phyloP scores from a whole-genome alignment of 2,888 invertebrate species.

The Cheilosia impressa region DNA sequence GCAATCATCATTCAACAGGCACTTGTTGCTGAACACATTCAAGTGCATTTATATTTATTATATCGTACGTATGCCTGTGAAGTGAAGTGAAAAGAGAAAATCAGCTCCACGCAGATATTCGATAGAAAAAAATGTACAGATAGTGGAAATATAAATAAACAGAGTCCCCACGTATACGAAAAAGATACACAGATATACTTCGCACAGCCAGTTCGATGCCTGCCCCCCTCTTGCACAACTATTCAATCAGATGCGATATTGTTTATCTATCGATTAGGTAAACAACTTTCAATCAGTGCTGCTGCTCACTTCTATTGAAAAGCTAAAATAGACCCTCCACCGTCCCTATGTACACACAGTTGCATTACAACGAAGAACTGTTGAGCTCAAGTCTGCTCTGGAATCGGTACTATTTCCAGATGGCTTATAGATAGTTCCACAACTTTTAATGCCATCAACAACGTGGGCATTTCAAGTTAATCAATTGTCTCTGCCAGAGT shows the following conservation, averaged over 20 bases:
- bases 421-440: constrained; percentile 28
- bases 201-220: constrained; percentile 4
- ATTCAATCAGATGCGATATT: constrained; percentile 69
- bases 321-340: constrained; percentile 12
- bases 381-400: constrained; percentile 40
- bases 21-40: constrained; percentile 48
- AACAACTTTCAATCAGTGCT: constrained; percentile 70
- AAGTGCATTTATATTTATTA: constrained; percentile 18
- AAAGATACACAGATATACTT: constrained; percentile 38
- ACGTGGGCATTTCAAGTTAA: constrained; percentile 69
- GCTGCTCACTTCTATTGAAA: constrained; percentile 38
- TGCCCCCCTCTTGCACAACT: neutral
- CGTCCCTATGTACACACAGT: neutral
- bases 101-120: constrained; percentile 27
- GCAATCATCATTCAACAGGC: constrained; percentile 40
- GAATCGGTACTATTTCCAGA: constrained; percentile 63
- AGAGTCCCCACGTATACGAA: constrained; percentile 7
- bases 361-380: constrained; percentile 30
- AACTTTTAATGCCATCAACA: constrained; percentile 65
- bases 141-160: constrained; percentile 50
- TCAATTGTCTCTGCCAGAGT: constrained; percentile 56
- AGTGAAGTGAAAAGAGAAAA: constrained; percentile 17
- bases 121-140: constrained; percentile 17
- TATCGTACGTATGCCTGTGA: neutral
- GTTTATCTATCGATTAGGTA: constrained; percentile 73